These are phyloP conservation scores for Caenorhabditis zanzibari DNA, from an alignment of 2,888 invertebrate species.

Conservation along the genomic window DNA sequence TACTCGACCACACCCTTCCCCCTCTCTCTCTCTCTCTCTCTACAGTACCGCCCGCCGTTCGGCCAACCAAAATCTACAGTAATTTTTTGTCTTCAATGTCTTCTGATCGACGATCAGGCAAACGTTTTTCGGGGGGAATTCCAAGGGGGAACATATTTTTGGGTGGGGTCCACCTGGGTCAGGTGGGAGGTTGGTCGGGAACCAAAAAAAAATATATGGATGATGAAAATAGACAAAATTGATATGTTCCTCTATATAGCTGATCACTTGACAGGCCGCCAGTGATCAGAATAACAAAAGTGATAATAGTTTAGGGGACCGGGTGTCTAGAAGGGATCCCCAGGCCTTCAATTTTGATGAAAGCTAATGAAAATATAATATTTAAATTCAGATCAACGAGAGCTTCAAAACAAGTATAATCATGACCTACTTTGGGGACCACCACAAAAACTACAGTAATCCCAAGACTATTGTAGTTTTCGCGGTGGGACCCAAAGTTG, in stretches of 20 bases:
- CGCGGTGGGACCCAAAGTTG: background rate
- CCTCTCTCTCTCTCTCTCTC: slow-evolving; percentile 1
- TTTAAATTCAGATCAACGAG: background rate
- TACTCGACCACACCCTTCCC: slow-evolving; percentile 37
- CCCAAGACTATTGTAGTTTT: background rate
- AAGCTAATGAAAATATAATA: too few relatives aligned
- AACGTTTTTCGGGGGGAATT: slow-evolving; percentile 28
- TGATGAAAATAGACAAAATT: slow-evolving; percentile 14
- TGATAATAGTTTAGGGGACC: background rate
- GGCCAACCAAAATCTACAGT: slow-evolving; percentile 24
- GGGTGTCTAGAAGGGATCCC: too few relatives aligned
- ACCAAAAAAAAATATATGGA: background rate
- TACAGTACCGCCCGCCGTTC: slow-evolving; percentile 27
- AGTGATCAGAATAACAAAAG: slow-evolving; percentile 21
- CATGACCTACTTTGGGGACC: background rate
- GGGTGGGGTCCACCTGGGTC: slow-evolving; percentile 30
- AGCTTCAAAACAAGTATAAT: slow-evolving; percentile 1
- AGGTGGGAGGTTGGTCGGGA: background rate
- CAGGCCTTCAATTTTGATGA: too few relatives aligned
- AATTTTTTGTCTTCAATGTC: slow-evolving; percentile 32
- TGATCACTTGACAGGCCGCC: background rate
- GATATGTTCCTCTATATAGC: slow-evolving; percentile 8
- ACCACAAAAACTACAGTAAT: background rate
- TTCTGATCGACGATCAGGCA: slow-evolving; percentile 35
- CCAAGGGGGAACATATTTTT: slow-evolving; percentile 15